Conservation (phyloP, 2,113 vertebrate species). For the Tychaedon coryphoeus region DNA sequence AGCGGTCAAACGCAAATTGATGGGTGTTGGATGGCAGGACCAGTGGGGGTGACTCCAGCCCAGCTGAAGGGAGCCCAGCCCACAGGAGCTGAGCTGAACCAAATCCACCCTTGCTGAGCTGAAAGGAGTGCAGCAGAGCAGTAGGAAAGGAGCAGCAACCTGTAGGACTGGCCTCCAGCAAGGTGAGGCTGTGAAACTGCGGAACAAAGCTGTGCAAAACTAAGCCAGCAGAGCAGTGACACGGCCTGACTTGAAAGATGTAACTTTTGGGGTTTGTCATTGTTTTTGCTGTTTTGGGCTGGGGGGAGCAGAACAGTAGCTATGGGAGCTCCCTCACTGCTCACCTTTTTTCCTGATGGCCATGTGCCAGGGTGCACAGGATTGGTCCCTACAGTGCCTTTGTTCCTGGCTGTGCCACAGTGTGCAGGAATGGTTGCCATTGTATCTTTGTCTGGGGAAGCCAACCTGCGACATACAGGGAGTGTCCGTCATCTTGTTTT, state of each 20-base stretch:
- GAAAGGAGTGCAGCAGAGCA: rapidly evolving
- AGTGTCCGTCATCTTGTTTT: neutral
- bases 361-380: neutral
- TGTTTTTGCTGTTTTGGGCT: neutral
- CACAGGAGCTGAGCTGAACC: neutral
- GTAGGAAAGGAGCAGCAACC: neutral
- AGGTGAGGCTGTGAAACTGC: neutral
- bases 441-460: rapidly evolving
- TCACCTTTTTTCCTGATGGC: neutral
- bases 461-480: rapidly evolving
- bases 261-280: neutral
- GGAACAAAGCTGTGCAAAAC: no score
- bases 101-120: neutral
- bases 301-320: neutral
- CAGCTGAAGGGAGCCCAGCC: neutral
- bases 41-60: no score
- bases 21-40: neutral
- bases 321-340: rapidly evolving
- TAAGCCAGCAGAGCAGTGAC: neutral
- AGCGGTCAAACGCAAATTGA: rapidly evolving
- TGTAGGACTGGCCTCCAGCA: neutral
- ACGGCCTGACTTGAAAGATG: rapidly evolving
- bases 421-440: neutral
- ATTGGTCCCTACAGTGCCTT: neutral
- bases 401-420: neutral